Evolutionary conservation across 2,888 invertebrate species (phyloP), one percentile per base, ranked within the genome.

Genomic region (Pachliopta kotzebuea): DNA sequence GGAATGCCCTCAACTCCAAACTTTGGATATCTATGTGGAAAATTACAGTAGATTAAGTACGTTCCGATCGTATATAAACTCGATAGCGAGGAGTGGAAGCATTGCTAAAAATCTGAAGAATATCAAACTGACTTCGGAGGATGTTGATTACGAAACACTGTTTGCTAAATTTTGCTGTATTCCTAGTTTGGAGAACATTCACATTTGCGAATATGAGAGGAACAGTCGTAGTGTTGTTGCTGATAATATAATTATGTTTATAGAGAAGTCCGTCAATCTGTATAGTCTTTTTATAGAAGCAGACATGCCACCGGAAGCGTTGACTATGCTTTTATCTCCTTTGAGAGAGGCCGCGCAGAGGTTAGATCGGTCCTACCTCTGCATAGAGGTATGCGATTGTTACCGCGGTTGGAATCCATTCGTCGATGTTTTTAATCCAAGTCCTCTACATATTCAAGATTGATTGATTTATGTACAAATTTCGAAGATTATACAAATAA

Each of bases 211-310:
- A 60, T 77, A 75, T 50, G 76, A 76, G 45, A 71, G 81, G 63
- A 60, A 71, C 9, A 69, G 70, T 20, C 52, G 50, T 9, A 62
- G 68, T 2, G 63, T 72, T 0, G 65, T 66, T 26, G 65, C 71
- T 2, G 62, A 21, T 1, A 73, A 72, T 20, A 71, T 76, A 31
- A 60, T 70, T 21, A 4, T 57, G 2, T 68, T 77, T 56, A 72
- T 81, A 62, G 67, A 75, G 58, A 73, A 70, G 4, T 78, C 78
- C 63, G 58, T 68, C 11, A 71, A 73, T 57, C 66, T 81, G 60
- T 80, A 80, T 56, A 81, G 80, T 70, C 68, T 81, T 52, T 80
- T 79, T 63, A 77, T 81, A 21, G 79, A 79, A 63, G 72, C 79
- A 0, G 77, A 78, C 31, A 72, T 80, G 76, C 63, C 74, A 2